phyloP scores from a whole-genome alignment of 2,888 invertebrate species.

The Stenotaenia linearis region DNA sequence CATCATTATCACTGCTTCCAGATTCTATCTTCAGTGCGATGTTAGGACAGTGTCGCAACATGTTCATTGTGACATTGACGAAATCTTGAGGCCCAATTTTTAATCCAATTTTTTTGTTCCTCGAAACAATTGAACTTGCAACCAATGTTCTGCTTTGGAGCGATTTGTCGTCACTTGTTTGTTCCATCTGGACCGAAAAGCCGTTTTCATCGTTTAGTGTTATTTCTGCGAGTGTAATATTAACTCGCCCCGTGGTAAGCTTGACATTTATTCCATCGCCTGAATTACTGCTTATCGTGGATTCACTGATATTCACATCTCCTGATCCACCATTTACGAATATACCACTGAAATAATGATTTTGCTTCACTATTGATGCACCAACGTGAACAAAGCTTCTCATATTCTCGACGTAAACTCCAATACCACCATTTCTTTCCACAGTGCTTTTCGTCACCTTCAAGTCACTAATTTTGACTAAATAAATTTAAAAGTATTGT shows the following conservation, averaged over 20 bases:
- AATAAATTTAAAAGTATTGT: slow-evolving; percentile 36
- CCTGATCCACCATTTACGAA: slow-evolving; percentile 67
- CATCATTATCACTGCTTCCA: slow-evolving; percentile 41
- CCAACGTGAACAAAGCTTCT: slow-evolving; percentile 83
- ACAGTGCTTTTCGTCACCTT: slow-evolving; percentile 79
- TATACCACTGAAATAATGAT: slow-evolving; percentile 62
- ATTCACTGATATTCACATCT: slow-evolving; percentile 87
- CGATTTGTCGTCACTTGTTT: slow-evolving; percentile 56
- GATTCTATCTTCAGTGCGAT: slow-evolving; percentile 75
- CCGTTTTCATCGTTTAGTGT: slow-evolving; percentile 82
- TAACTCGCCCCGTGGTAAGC: slow-evolving; percentile 86
- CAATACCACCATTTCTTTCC: slow-evolving; percentile 85
- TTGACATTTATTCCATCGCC: slow-evolving; percentile 95
- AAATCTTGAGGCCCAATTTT: slow-evolving; percentile 90
- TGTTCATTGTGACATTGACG: slow-evolving; percentile 83
- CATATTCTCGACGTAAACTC: slow-evolving; percentile 81
- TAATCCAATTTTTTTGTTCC: slow-evolving; percentile 81
- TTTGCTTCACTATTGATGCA: slow-evolving; percentile 73
- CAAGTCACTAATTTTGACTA: slow-evolving; percentile 71
- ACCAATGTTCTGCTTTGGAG: slow-evolving; percentile 56
- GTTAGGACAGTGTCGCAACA: slow-evolving; percentile 70
- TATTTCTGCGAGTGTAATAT: slow-evolving; percentile 78
- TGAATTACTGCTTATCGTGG: slow-evolving; percentile 79
- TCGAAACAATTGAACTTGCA: slow-evolving; percentile 79
- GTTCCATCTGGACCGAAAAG: slow-evolving; percentile 81